Base-by-base conservation (phyloP, 1,140 invertebrate species). In the Drosophila mauritiana region DNA sequence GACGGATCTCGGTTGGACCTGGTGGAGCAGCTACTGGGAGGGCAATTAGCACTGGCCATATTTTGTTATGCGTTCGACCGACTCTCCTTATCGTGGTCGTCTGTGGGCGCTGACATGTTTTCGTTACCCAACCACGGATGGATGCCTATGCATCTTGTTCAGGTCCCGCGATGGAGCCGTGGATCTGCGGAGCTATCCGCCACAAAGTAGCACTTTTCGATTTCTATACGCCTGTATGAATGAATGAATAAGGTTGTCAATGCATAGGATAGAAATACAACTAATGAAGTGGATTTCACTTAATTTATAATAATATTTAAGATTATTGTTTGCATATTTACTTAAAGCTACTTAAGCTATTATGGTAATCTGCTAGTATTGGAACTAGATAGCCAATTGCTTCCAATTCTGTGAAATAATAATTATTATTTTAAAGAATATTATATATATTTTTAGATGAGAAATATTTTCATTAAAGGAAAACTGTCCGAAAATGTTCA, bases 91-190 rank as follows among this genome's bases (percentile, higher is more conserved):
- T n/a, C 46, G 27, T 15, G 43, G 51, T 58, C 27, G 58, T 49
- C 56, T 62, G 37, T 75, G 45, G 59, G 40, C 51, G 57, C 83
- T 84, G 88, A 91, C 88, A 91, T 91, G 88, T 91, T 91, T 91
- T 79, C 70, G 65, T 91, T 91, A 88, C 78, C 64, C 82, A 85
- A 49, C 85, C 84, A 89, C 86, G 85, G 78, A 67, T 65, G 64
- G 73, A 48, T 77, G 79, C 51, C 57, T 54, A 72, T 83, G 45
- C 54, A 80, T 73, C 65, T 69, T 79, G 65, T 49, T 52, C 73
- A 57, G 46, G 37, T 74, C 11, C 40, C 42, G 74, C 52, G 73
- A 39, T 77, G 51, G 20, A 22, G 46, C 57, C 39, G 61, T 36
- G 31, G 31, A 31, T 1, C 7, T 31, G 31, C 37, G 8, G 15